Percentiles rank a stretch among this genome's conserved stretches.
Evolutionary conservation across 2,797 vertebrate species (phyloP).

Genomic region (Anniella stebbinsi): DNA sequence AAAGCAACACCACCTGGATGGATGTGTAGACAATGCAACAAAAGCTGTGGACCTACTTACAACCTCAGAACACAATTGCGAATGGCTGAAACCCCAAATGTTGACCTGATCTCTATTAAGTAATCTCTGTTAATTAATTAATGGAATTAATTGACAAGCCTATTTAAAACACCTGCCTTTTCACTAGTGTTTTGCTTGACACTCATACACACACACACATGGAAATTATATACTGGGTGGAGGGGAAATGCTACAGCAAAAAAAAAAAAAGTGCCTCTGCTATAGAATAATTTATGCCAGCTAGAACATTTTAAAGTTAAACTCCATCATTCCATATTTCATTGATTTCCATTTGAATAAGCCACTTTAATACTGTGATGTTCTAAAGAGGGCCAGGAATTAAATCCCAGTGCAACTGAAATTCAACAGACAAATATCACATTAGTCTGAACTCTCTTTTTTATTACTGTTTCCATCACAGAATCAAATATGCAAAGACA

Average conservation of each 20-base stretch:
- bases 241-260: not conserved
- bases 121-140: too few relatives aligned
- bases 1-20: not conserved
- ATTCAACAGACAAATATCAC: conserved; percentile 45
- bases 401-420: not conserved
- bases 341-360: not conserved
- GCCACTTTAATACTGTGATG: not conserved
- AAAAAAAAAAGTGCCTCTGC: too few relatives aligned
- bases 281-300: not conserved
- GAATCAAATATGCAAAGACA: conserved; percentile 55
- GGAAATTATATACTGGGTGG: not conserved
- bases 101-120: not conserved
- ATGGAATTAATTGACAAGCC: not conserved
- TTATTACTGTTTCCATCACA: conserved; percentile 47
- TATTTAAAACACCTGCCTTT: not conserved
- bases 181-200: not conserved
- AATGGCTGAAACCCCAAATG: not conserved
- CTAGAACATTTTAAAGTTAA: not conserved
- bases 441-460: conserved; percentile 62
- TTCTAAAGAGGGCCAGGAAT: too few relatives aligned
- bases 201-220: not conserved
- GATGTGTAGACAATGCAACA: not conserved
- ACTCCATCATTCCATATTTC: not conserved
- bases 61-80: not conserved
- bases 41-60: not conserved